Base-by-base conservation (phyloP, 2,888 invertebrate genomes). In the Parapristionchus giblindavisi region DNA sequence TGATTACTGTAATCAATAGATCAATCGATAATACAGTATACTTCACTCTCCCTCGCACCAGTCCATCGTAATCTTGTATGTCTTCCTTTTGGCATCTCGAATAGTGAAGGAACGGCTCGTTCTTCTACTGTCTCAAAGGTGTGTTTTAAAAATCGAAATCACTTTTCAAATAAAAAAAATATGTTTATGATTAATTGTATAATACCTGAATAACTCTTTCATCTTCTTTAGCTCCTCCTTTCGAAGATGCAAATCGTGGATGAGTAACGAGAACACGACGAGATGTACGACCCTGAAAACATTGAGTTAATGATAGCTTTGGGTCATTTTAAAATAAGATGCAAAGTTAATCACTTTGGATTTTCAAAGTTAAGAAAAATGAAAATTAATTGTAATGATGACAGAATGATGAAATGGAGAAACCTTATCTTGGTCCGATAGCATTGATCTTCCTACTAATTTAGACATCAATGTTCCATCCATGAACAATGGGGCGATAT, bases 11-110 rank as follows among this genome's bases (percentile, higher is more conserved):
- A 54, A 54, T 11, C 0, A 68, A 32, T 3, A 3, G 11, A 11
- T 29, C 51, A 8, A 66, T 32, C 32, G 0, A 60, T 2, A 3
- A 34, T 11, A 21, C 27, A 43, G 4, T 1, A 83, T 51, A 85
- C 83, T 54, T 85, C 85, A 54, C 76, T 80, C 54, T 85, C 85
- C 27, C 81, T 84, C 27, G 85, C 85, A n/a, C 84, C 84, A 6
- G 84, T 84, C 85, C 85, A 85, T 32, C 84, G 77, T 24, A 85
- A 52, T 2, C 85, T 70, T 1, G 85, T 85, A 75, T 85, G 85
- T 24, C 79, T 75, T 24, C 85, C 85, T 43, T 81, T 83, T 24
- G 83, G 84, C 56, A 79, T 81, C 76, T 76, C 83, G 74, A 83
- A 76, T n/a, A 84, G 60, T 27, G 84, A 83, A 3, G 85, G 85